A percentile compares a stretch with the other conserved stretches of the same genome.
Evolutionary conservation across 2,797 vertebrate species (phyloP).

Genomic region (Sebastes oblongus): DNA sequence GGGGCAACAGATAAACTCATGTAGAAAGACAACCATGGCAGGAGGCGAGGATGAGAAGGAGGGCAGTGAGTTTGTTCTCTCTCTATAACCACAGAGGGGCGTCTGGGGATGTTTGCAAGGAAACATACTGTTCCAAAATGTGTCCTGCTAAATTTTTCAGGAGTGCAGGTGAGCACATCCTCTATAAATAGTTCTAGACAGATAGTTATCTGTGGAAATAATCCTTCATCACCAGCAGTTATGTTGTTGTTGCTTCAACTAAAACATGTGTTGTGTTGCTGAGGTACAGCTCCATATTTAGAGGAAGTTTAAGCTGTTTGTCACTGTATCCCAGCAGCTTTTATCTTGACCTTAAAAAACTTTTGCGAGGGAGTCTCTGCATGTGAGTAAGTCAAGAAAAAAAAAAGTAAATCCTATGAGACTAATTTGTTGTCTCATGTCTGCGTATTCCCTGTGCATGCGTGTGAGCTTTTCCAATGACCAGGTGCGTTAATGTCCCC

Average conservation of each 20-base stretch:
- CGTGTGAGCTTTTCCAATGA: background rate
- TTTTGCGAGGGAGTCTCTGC: background rate
- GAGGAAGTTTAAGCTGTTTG: background rate
- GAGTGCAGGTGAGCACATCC: conserved; percentile 39
- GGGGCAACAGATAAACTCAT: background rate
- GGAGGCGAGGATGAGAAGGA: background rate
- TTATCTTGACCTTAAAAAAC: background rate
- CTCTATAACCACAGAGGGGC: conserved; percentile 25
- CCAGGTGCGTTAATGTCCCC: background rate
- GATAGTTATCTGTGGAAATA: background rate
- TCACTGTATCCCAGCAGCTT: background rate
- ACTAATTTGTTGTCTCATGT: background rate
- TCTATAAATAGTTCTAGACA: conserved; percentile 33
- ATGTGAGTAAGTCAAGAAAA: background rate
- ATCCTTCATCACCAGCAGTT: background rate
- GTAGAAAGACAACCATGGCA: background rate
- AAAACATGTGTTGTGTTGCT: background rate
- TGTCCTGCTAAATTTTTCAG: conserved; percentile 52
- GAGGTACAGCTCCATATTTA: background rate
- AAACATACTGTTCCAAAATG: conserved; percentile 41
- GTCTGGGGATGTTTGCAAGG: conserved; percentile 24
- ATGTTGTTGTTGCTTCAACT: background rate
- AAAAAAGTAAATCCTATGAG: background rate
- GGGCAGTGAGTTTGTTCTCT: conserved; percentile 25
- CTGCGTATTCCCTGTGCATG: background rate